A percentile compares a stretch with the other conserved stretches of the same genome.
Conservation (phyloP, 1,140 invertebrate species). For the Homalodisca vitripennis region DNA sequence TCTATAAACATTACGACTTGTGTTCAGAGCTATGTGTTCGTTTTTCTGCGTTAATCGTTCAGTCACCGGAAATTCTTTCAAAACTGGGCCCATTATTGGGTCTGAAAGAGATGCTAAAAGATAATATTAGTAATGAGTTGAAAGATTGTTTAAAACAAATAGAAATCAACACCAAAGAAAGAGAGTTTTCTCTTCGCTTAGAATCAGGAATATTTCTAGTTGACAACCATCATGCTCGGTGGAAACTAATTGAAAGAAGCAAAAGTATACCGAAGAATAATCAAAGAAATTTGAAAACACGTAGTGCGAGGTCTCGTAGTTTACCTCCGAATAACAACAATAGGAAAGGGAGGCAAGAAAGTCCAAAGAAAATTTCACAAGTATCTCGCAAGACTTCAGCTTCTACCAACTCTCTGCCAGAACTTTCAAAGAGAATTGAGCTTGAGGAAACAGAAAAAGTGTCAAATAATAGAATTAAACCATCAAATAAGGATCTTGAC, state of each 20-base stretch:
- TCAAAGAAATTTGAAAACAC: conserved; percentile 42
- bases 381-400: background rate
- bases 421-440: conserved; percentile 9
- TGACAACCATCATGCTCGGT: conserved; percentile 50
- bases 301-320: conserved; percentile 25
- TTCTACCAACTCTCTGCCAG: conserved; percentile 20
- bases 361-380: background rate
- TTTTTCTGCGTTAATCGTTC: conserved; percentile 29
- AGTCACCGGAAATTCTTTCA: conserved; percentile 29
- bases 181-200: conserved; percentile 45
- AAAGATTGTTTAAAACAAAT: conserved; percentile 48
- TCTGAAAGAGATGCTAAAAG: conserved; percentile 26
- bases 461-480: background rate
- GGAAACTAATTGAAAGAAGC: conserved; percentile 36
- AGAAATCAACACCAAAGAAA: conserved; percentile 47
- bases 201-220: conserved; percentile 55
- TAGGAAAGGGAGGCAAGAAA: background rate
- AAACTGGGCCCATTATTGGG: conserved; percentile 32
- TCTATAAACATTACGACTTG: conserved; percentile 51
- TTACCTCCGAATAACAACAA: conserved; percentile 30
- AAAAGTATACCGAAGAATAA: conserved; percentile 43
- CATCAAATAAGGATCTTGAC: conserved; percentile 16
- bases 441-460: background rate
- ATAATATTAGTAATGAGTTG: conserved; percentile 26
- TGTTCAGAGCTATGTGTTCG: conserved; percentile 52